Base-by-base conservation (phyloP, 2,113 vertebrate genomes). In the Anas platyrhynchos region DNA sequence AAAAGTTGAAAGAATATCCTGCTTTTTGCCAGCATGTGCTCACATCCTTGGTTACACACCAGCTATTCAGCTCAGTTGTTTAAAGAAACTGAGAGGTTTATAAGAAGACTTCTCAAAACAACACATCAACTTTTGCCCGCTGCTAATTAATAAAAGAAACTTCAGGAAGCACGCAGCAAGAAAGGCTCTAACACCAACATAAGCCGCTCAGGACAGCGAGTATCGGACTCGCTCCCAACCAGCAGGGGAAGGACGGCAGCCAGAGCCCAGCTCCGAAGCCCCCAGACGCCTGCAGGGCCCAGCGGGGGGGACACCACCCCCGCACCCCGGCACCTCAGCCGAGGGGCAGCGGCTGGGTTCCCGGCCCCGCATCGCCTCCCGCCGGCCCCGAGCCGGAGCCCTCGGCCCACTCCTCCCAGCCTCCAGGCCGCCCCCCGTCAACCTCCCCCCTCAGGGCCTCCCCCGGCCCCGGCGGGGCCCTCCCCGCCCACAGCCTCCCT, bases 211-310 rank as follows among this genome's bases (percentile, higher is more conserved):
- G 29, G 76, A 5, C 16, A 17, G 14, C 0, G 10, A 65, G 25
- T 0, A 2, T 7, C 1, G 1, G 0, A 6, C 4, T 7, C 2
- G 21, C 34, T 29, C 10, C 69, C 50, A 31, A 16, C 41, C 1
- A 1, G 58, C 58, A 21, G 43, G 43, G 15, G 1, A 4, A 11
- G 11, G 54, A 27, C 32, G 61, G 66, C 31, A n/a, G 46, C 13
- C 85, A 77, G 84, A 25, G 26, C 52, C 71, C 76, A 32, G 56
- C 43, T 2, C 20, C 26, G 15, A 31, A 26, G 8, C 5, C 62
- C 5, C 4, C n/a, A 5, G 44, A 25, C 22, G 1, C 4, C 4
- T 3, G 58, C 36, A 7, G 18, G 34, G 74, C 36, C 36, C 59
- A 9, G 3, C 43, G 61, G 38, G 38, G 38, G 38, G 36, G 34